These are phyloP conservation scores for Tylochromis polylepis DNA, from an alignment of 2,113 vertebrate genomes.

Conservation along the genomic window DNA sequence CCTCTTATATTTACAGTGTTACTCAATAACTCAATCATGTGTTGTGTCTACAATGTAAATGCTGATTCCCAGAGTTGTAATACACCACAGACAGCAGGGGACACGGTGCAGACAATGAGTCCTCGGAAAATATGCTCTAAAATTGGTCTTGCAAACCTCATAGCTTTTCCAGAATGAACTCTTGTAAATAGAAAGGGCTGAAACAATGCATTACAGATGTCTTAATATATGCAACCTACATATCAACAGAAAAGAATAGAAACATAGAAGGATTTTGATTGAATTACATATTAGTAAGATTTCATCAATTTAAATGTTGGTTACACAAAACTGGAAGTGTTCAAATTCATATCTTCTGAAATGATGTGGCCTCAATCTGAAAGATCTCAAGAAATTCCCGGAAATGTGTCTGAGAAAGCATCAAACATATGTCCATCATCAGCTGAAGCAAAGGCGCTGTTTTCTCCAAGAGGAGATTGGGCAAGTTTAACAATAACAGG, in stretches of 20 bases:
- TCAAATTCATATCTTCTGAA: neutral
- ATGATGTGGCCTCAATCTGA: neutral
- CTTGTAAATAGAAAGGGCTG: neutral
- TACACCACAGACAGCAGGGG: constrained; percentile 20
- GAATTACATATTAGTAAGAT: neutral
- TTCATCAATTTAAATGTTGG: neutral
- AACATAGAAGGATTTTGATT: neutral
- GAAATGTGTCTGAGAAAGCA: constrained; percentile 8
- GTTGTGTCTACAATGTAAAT: neutral
- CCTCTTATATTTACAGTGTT: neutral
- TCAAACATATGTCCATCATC: constrained; percentile 37
- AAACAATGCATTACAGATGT: neutral
- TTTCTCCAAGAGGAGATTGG: constrained; percentile 14
- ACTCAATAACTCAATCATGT: neutral
- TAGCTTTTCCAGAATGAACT: neutral
- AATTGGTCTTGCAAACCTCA: neutral
- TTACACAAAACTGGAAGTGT: neutral
- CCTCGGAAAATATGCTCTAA: neutral
- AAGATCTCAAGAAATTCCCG: neutral
- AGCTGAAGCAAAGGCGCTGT: neutral
- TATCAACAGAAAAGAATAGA: constrained; percentile 10
- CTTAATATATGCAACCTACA: constrained; percentile 4
- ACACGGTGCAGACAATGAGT: neutral
- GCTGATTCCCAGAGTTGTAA: neutral
- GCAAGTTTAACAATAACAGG: constrained; percentile 50